These are phyloP conservation scores for Leucophenga maculata DNA, from an alignment of 2,888 invertebrate species.

Conservation along the genomic window DNA sequence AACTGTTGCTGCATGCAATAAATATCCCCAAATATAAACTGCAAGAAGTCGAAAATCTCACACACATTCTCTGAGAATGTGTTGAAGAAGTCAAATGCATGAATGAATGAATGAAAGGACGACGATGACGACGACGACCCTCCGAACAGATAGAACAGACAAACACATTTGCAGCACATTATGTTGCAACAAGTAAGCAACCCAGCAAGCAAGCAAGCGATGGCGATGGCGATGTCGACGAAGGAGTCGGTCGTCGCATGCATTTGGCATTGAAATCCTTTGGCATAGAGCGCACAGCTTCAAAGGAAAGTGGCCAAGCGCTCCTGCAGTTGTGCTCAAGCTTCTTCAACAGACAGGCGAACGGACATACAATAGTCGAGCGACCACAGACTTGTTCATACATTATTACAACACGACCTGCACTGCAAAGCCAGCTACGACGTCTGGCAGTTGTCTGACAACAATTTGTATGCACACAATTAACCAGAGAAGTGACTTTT, in stretches of 20 bases:
- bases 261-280: background rate
- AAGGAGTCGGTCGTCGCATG: conserved; percentile 7
- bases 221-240: background rate
- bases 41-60: conserved; percentile 23
- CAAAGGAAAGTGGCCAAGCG: conserved; percentile 2
- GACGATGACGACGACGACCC: background rate
- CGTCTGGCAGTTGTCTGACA: conserved; percentile 40
- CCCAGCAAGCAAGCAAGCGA: background rate
- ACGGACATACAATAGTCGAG: background rate
- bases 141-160: background rate
- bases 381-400: conserved; percentile 14
- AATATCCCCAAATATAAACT: conserved; percentile 12
- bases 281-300: conserved; percentile 5
- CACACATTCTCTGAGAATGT: background rate
- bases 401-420: conserved; percentile 27
- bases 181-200: conserved; percentile 5
- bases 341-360: background rate
- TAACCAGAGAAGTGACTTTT: conserved; percentile 51
- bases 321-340: background rate
- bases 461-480: conserved; percentile 54
- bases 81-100: too few relatives aligned
- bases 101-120: background rate
- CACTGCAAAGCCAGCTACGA: conserved; percentile 14
- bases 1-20: conserved; percentile 14
- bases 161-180: conserved; percentile 7